Base-by-base conservation (phyloP, 2,797 vertebrate genomes). In the Taenioides sp. region DNA sequence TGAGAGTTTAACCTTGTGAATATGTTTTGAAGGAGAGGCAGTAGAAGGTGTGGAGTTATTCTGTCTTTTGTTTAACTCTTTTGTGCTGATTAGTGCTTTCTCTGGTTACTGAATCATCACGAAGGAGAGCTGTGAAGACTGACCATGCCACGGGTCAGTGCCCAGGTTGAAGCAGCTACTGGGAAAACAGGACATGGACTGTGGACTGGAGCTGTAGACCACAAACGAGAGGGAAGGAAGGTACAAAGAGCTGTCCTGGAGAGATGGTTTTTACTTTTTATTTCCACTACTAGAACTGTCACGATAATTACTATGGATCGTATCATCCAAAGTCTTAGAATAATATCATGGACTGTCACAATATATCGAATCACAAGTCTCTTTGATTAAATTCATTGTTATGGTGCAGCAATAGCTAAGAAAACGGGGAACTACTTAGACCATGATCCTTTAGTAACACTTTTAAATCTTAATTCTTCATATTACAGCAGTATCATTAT, bases 51-150 rank as follows among this genome's bases (percentile, higher is more conserved):
- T 57, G 49, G 40, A 27, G 20, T 49, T 37, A 64, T 52, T 1
- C 27, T 67, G 34, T 57, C 59, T 74, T 66, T 10, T 16, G 69
- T 71, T 62, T 69, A 73, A 65, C 0, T 1, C 4, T 59, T 20
- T 17, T 61, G 59, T 72, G 75, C 75, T 67, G 75, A 79, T 61
- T 28, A 4, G 31, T 63, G 69, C 34, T 75, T 76, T 71, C 40
- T 27, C 40, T 49, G 43, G 74, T 62, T 61, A 20, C 69, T 61
- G 72, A 80, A 50, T 77, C 64, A 65, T 67, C 14, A 2, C 5
- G 18, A 60, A 75, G 47, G 49, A 74, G 34, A 5, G 62, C 20
- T 7, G 75, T 31, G 40, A n/a, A n/a, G 70, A 60, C 67, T 66
- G 71, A 75, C 49, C 54, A 54, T 65, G 65, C 16, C 52, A 57